Base-by-base conservation (phyloP, 2,888 invertebrate genomes). In the Acholoe squamosa region DNA sequence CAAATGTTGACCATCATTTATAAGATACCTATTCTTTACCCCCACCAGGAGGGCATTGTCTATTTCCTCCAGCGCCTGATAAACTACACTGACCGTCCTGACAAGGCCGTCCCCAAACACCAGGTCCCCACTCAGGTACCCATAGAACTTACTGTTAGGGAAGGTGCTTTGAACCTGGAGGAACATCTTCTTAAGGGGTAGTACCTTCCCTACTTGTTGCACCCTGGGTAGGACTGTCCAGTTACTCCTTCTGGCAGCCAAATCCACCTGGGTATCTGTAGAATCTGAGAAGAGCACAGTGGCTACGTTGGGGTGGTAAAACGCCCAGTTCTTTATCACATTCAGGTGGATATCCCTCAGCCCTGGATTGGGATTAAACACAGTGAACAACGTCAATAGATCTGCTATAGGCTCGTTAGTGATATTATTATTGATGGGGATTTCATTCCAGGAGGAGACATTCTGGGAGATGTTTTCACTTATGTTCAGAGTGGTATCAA, bases 241-340 rank as follows among this genome's bases (percentile, higher is more conserved):
- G 86, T 86, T 86, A 3, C 14, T n/a, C 1, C 19, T 19, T 54
- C 56, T 52, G 12, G 86, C 86, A 10, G 56, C 52, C 52, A 25
- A 3, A 0, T 86, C 86, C 14, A 86, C 5, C 16, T 12, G 10
- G n/a, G 1, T 28, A 54, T 54, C 56, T 54, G 16, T 86, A 3
- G 28, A 28, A 16, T 52, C 54, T n/a, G 56, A 19, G 54, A 86
- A 86, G 0, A 86, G 52, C 52, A 86, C 86, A 1, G 86, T 86
- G 0, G 52, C 56, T 28, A 86, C 56, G 54, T 86, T 86, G 0
- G 52, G 86, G 28, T 86, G 86, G 54, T 54, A 86, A 14, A 31
- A 14, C 1, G 86, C 86, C 86, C 86, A 86, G 86, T 86, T 86
- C 31, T n/a, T 86, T 1, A 86, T 54, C 12, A 86, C 86, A 86